These are phyloP conservation scores for Rhabdophis nuchalis DNA, from an alignment of 2,797 vertebrate genomes.

Conservation along the genomic window DNA sequence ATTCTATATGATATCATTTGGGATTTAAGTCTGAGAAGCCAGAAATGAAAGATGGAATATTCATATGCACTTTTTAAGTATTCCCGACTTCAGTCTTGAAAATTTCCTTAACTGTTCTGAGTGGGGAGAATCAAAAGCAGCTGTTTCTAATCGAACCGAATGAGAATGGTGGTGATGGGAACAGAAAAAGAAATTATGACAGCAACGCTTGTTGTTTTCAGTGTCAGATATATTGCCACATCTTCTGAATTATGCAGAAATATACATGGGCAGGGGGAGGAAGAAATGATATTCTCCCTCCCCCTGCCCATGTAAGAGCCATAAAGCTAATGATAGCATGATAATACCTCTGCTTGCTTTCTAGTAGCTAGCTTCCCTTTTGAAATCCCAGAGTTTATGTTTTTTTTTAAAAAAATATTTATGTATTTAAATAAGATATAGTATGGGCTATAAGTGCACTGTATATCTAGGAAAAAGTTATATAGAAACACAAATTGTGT, in stretches of 20 bases:
- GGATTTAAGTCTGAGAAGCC: neutral
- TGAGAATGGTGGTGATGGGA: neutral
- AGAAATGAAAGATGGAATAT: neutral
- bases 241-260: conserved; percentile 30
- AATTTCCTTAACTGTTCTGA: neutral
- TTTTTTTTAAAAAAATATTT: neutral
- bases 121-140: neutral
- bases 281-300: too few species aligned
- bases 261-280: too few species aligned
- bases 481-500: neutral
- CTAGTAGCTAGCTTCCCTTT: conserved; percentile 27
- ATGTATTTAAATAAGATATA: neutral
- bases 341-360: neutral
- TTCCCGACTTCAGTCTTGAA: neutral
- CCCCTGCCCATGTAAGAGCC: conserved; percentile 16
- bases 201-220: neutral
- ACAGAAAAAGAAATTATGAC: neutral
- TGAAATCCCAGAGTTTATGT: neutral
- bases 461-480: neutral
- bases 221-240: conserved; percentile 16
- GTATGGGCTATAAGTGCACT: conserved; percentile 16
- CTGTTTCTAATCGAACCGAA: neutral
- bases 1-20: neutral
- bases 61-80: neutral
- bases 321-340: neutral